phyloP scores from a whole-genome alignment of 1,140 invertebrate genomes.

The Drosophila fuyamai region DNA sequence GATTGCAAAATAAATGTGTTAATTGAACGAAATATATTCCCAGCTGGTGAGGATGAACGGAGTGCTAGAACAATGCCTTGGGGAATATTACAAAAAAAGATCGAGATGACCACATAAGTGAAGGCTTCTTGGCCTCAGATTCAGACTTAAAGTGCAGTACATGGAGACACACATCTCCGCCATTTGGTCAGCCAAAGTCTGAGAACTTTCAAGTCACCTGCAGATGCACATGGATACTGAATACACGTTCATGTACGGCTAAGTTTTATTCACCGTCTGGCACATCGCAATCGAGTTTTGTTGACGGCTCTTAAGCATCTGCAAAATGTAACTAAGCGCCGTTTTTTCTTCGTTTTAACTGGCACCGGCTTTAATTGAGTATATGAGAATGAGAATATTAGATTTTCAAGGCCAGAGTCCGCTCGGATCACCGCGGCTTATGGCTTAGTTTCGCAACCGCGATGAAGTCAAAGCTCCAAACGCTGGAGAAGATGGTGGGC shows the following conservation, averaged over 20 bases:
- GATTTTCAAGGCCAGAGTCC: constrained; percentile 59
- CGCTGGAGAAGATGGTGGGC: constrained; percentile 27
- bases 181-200: constrained; percentile 45
- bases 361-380: constrained; percentile 48
- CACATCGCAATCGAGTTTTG: constrained; percentile 47
- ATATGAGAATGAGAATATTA: constrained; percentile 56
- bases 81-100: constrained; percentile 17
- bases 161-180: constrained; percentile 26
- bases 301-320: constrained; percentile 56
- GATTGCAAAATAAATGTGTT: constrained; percentile 58
- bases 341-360: constrained; percentile 23
- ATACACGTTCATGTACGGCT: constrained; percentile 2
- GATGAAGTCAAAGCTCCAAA: constrained; percentile 4
- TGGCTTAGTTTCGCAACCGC: constrained; percentile 50
- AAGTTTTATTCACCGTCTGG: constrained; percentile 38
- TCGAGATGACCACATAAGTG: constrained; percentile 34
- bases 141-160: constrained; percentile 15
- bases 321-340: constrained; percentile 56
- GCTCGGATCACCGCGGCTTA: constrained; percentile 31
- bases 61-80: constrained; percentile 39
- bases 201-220: constrained; percentile 48
- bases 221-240: constrained; percentile 17
- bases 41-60: constrained; percentile 15
- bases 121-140: constrained; percentile 40
- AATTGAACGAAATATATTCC: constrained; percentile 41